Base-by-base conservation (phyloP, 2,113 vertebrate species). In the Ovibos moschatus region DNA sequence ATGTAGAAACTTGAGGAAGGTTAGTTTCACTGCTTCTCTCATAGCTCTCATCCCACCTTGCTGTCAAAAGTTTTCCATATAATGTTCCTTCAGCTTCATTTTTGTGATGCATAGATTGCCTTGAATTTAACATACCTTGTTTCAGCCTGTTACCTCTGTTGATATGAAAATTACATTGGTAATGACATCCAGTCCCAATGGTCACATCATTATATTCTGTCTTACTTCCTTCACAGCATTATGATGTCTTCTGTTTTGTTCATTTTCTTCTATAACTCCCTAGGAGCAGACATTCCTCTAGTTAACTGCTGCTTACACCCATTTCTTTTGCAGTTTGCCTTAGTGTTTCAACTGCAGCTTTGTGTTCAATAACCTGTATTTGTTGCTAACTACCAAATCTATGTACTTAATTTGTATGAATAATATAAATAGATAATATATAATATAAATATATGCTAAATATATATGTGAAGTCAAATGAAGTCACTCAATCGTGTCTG, bases 401-500 rank as follows among this genome's bases (percentile, higher is more conserved):
- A 19, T 47, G 16, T 40, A 16, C 11, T 83, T 95, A 11, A 45
- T 53, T 40, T 51, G 5, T 30, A 60, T 78, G n/a, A 89, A 87
- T 47, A 89, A 27, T 30, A 47, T 28, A 84, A 19, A n/a, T 47
- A 67, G 15, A 71, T 21, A 45, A 67, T 36, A 40, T 50, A 45
- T 67, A 67, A 43, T 25, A 50, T 93, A 93, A 93, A 14, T 40
- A 51, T 43, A 60, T 82, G 28, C n/a, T 85, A 85, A 33, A 28
- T 30, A 53, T 43, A 33, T 33, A 17, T 76, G 4, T 58, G 57
- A 58, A 58, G 57, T 57, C 23, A 57, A 57, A 4, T 58, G 25
- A 58, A 58, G 57, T 58, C 10, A 0, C 57, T 58, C 57, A 58
- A 10, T 58, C 0, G 0, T 27, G 25, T 58, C 10, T 0, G 0